Conservation (phyloP, 2,113 vertebrate genomes). For the Platycercus adscitus region DNA sequence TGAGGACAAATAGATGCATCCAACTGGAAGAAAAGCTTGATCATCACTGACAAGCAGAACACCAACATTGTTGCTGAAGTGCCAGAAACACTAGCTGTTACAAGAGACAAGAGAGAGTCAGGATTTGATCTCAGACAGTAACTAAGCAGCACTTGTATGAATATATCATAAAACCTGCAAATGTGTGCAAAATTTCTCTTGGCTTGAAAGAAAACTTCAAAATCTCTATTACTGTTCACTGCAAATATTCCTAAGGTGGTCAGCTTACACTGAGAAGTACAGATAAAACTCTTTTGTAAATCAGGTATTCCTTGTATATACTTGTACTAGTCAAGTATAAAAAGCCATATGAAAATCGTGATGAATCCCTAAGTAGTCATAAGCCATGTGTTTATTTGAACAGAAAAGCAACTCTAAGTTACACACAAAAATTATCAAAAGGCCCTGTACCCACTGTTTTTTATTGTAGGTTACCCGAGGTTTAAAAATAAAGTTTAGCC, state of each 20-base stretch:
- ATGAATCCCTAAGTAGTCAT: neutral
- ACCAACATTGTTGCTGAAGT: slow-evolving; percentile 38
- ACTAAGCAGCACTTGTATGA: neutral
- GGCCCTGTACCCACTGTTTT: neutral
- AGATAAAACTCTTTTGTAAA: neutral
- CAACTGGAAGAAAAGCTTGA: slow-evolving; percentile 40
- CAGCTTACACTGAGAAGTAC: neutral
- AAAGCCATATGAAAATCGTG: neutral
- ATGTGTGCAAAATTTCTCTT: neutral
- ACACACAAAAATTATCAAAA: neutral
- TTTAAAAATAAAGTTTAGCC: neutral
- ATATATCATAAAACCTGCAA: neutral
- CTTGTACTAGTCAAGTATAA: neutral
- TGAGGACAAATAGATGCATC: slow-evolving; percentile 55
- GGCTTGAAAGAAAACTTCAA: neutral
- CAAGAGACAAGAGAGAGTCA: slow-evolving; percentile 39
- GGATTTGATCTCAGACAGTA: neutral
- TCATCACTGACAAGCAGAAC: slow-evolving; percentile 34
- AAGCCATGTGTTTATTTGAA: slow-evolving; percentile 1
- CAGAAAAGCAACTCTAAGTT: neutral
- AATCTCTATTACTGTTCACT: neutral
- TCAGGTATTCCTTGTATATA: neutral
- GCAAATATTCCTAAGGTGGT: neutral
- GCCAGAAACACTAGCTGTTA: slow-evolving; percentile 40
- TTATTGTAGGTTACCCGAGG: neutral